Conservation (phyloP, 1,140 invertebrate genomes). For the Popillia japonica region DNA sequence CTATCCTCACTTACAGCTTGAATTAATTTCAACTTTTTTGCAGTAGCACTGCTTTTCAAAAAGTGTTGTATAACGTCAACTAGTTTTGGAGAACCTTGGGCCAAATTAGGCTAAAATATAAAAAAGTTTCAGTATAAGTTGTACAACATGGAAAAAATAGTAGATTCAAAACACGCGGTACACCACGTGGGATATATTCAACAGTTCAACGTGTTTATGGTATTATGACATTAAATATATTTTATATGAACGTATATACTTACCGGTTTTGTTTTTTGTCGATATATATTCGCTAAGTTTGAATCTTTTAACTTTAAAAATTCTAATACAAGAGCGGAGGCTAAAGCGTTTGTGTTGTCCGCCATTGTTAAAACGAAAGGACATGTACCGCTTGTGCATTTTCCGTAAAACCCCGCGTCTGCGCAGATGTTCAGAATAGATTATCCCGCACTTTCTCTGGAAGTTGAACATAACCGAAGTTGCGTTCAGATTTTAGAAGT, state of each 20-base stretch:
- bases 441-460: no score
- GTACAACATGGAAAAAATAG: no score
- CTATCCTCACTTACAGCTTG: conserved; percentile 47
- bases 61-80: no score
- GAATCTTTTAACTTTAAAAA: conserved; percentile 67
- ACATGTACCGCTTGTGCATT: not conserved
- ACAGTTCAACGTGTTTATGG: no score
- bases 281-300: conserved; percentile 66
- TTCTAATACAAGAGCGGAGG: conserved; percentile 64
- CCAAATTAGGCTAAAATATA: no score
- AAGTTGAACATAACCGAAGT: no score
- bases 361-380: conserved; percentile 47
- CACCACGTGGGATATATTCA: conserved; percentile 16
- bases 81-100: no score
- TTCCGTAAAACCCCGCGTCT: no score
- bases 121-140: no score
- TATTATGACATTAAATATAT: not conserved
- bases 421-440: no score
- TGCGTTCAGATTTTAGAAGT: no score
- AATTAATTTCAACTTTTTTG: conserved; percentile 47
- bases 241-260: conserved; percentile 53
- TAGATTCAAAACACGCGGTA: conserved; percentile 37
- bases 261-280: conserved; percentile 70
- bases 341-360: conserved; percentile 43
- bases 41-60: conserved; percentile 36